Percentiles rank a stretch among this genome's conserved stretches.
Evolutionary conservation across 2,888 invertebrate species (phyloP).

Genomic region (Andrena marginata): DNA sequence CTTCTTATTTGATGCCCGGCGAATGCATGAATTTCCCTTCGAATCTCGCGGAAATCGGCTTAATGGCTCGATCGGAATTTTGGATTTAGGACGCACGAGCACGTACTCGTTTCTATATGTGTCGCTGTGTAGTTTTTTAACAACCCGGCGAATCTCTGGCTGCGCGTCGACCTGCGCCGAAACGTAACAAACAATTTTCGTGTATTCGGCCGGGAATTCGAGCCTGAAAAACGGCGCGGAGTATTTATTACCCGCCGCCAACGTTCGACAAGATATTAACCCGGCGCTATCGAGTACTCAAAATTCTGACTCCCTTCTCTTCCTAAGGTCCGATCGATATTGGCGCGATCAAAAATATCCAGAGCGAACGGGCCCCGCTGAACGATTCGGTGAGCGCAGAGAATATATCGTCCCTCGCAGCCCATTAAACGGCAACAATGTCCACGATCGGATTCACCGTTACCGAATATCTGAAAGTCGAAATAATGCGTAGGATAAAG

Average conservation of each 20-base stretch:
- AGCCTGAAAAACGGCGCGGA: slow-evolving; percentile 2
- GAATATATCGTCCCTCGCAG: background rate
- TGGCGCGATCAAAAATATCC: slow-evolving; percentile 5
- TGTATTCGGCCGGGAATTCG: slow-evolving; percentile 21
- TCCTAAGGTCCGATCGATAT: background rate
- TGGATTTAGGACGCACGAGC: slow-evolving; percentile 43
- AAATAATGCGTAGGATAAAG: background rate
- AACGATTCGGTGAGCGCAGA: background rate
- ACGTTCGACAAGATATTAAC: too few species aligned
- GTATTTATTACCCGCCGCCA: background rate
- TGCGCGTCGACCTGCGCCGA: background rate
- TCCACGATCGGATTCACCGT: background rate
- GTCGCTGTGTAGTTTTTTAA: slow-evolving; percentile 18
- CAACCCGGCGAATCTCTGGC: slow-evolving; percentile 22
- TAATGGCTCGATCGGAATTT: slow-evolving; percentile 57
- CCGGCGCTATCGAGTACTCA: too few species aligned
- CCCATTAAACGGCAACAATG: background rate
- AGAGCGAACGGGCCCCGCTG: background rate
- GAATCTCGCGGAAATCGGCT: slow-evolving; percentile 56
- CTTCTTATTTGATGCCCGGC: slow-evolving; percentile 27
- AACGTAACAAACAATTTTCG: slow-evolving; percentile 29
- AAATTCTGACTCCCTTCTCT: too few species aligned
- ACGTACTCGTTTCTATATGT: background rate
- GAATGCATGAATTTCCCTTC: slow-evolving; percentile 41
- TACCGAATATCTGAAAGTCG: background rate